These are phyloP conservation scores for Podocnemis expansa DNA, from an alignment of 2,113 vertebrate genomes.

Conservation along the genomic window DNA sequence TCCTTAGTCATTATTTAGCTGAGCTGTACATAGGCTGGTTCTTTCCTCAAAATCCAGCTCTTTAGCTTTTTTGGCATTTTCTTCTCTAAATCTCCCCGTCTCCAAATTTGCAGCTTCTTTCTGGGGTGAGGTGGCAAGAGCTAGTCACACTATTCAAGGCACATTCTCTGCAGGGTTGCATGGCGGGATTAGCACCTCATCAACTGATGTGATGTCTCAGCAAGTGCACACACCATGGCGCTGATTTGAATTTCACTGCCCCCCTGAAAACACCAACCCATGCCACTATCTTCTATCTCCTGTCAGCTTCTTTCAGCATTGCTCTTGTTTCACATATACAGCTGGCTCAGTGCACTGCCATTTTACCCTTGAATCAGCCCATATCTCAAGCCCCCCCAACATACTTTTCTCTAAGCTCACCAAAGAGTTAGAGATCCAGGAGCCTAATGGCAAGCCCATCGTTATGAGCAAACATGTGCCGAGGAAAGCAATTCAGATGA, in stretches of 20 bases:
- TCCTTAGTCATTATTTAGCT: neutral
- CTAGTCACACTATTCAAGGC: neutral
- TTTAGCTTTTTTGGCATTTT: neutral
- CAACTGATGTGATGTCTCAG: neutral
- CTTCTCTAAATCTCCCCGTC: neutral
- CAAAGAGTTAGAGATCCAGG: conserved; percentile 28
- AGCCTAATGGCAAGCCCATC: neutral
- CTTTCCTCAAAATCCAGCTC: neutral
- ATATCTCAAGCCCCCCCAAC: conserved; percentile 36
- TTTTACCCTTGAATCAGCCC: conserved; percentile 41
- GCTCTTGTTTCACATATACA: neutral
- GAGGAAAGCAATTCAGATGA: neutral
- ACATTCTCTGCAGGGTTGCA: neutral
- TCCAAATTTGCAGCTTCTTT: neutral
- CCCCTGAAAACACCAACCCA: neutral
- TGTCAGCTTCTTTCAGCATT: neutral
- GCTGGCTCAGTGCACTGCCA: neutral
- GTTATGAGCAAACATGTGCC: neutral
- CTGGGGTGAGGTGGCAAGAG: neutral
- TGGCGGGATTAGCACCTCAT: too few relatives aligned
- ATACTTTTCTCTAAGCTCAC: conserved; percentile 27
- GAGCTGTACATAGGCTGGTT: neutral
- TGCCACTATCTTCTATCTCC: neutral
- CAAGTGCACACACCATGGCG: neutral
- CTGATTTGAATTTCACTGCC: neutral